Percentiles rank a stretch among this genome's conserved stretches.
These are phyloP conservation scores for Osmerus mordax DNA, from an alignment of 2,113 vertebrate genomes.

Conservation along the genomic window DNA sequence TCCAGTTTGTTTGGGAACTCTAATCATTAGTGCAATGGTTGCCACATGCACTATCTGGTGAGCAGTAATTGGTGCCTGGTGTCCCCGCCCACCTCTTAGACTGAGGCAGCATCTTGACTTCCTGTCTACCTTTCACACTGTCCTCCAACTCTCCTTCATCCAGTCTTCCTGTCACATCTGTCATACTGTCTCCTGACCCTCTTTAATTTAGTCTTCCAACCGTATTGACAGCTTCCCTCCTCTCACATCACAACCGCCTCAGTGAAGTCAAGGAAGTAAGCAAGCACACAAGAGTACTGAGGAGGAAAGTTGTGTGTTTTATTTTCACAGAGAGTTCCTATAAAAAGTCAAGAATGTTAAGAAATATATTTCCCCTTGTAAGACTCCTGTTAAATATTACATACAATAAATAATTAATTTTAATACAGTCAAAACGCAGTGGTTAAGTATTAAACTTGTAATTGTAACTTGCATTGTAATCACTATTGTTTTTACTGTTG, in stretches of 20 bases:
- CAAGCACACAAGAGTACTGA: slow-evolving; percentile 25
- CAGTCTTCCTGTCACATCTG: no score
- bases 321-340: slow-evolving; percentile 68
- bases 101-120: neutral
- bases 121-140: no score
- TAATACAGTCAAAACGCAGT: slow-evolving; percentile 83
- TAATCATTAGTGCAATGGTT: slow-evolving; percentile 63
- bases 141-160: no score
- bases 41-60: slow-evolving; percentile 63
- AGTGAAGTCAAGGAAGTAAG: slow-evolving; percentile 11
- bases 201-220: neutral
- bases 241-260: neutral
- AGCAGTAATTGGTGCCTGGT: slow-evolving; percentile 53
- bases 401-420: slow-evolving; percentile 98
- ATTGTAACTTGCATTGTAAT: slow-evolving; percentile 66
- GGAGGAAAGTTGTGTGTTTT: slow-evolving; percentile 63
- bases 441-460: slow-evolving; percentile 76
- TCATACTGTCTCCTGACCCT: no score
- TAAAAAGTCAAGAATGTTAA: slow-evolving; percentile 67
- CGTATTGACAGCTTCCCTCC: no score
- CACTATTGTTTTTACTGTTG: slow-evolving; percentile 62
- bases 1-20: slow-evolving; percentile 54
- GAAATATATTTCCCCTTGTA: slow-evolving; percentile 54
- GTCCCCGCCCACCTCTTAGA: slow-evolving; percentile 37
- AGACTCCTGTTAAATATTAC: slow-evolving; percentile 87